Conservation (phyloP, 1,140 invertebrate genomes). For the Pinna nobilis region DNA sequence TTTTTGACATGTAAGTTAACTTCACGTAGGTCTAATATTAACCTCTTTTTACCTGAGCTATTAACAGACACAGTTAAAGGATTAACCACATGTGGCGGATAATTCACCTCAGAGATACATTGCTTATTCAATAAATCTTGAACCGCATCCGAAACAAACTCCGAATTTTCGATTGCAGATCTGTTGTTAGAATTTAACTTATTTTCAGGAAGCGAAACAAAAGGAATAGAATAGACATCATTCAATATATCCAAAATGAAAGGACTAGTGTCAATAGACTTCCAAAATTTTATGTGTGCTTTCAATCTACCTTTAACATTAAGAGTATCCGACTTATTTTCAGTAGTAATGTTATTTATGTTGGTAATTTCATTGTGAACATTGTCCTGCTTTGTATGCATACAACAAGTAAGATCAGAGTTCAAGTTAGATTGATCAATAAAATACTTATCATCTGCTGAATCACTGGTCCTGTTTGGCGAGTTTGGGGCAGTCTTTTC, state of each 20-base stretch:
- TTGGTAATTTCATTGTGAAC: too few species aligned
- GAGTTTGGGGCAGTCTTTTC: background rate
- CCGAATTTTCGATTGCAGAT: slow-evolving; percentile 8
- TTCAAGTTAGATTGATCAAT: too few species aligned
- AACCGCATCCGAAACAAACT: slow-evolving; percentile 23
- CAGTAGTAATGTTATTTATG: background rate
- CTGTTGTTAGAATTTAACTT: slow-evolving; percentile 28
- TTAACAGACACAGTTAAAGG: slow-evolving; percentile 28
- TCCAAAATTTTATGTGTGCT: slow-evolving; percentile 17
- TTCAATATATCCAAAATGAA: slow-evolving; percentile 22
- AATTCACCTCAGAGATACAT: slow-evolving; percentile 4
- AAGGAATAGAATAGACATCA: slow-evolving; percentile 27
- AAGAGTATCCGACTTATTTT: background rate
- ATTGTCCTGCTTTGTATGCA: too few species aligned
- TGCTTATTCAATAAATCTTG: slow-evolving; percentile 15
- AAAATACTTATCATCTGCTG: slow-evolving; percentile 24
- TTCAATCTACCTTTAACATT: slow-evolving; percentile 28
- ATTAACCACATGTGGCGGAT: slow-evolving; percentile 18
- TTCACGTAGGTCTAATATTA: slow-evolving; percentile 33
- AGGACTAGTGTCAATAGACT: slow-evolving; percentile 6
- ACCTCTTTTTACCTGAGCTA: slow-evolving; percentile 22
- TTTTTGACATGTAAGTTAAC: slow-evolving; percentile 26
- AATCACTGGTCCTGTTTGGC: background rate
- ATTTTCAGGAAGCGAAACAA: slow-evolving; percentile 17
- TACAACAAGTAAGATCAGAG: too few species aligned